phyloP scores from a whole-genome alignment of 2,113 vertebrate genomes.

The Catagonus wagneri region DNA sequence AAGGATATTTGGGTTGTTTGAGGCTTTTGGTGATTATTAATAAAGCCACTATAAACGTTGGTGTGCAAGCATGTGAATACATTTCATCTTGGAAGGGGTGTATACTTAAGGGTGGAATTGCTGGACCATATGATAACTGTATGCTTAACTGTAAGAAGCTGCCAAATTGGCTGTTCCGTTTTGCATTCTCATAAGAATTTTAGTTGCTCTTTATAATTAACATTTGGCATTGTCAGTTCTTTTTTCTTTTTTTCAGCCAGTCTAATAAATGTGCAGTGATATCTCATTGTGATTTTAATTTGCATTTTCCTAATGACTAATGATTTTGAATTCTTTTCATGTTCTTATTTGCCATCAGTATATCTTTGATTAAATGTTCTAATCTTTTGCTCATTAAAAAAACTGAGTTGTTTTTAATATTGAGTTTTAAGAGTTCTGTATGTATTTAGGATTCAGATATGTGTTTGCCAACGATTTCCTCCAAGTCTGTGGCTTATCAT shows the following conservation, averaged over 20 bases:
- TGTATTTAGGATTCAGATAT: not conserved
- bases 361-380: not conserved
- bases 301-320: not conserved
- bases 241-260: not conserved
- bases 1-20: not conserved
- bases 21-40: not conserved
- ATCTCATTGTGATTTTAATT: not conserved
- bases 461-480: conserved; percentile 6
- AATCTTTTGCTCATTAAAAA: not conserved
- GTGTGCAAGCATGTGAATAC: not conserved
- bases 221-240: not conserved
- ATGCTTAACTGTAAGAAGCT: not conserved
- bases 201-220: not conserved
- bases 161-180: not conserved
- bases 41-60: not conserved
- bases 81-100: not conserved
- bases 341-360: not conserved
- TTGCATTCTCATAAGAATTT: not conserved
- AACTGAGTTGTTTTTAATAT: not conserved
- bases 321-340: not conserved
- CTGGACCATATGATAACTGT: not conserved
- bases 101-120: not conserved
- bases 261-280: not conserved
- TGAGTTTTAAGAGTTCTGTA: not conserved
- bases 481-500: not conserved